phyloP scores from a whole-genome alignment of 2,888 invertebrate species.

The Lasiommata megera region DNA sequence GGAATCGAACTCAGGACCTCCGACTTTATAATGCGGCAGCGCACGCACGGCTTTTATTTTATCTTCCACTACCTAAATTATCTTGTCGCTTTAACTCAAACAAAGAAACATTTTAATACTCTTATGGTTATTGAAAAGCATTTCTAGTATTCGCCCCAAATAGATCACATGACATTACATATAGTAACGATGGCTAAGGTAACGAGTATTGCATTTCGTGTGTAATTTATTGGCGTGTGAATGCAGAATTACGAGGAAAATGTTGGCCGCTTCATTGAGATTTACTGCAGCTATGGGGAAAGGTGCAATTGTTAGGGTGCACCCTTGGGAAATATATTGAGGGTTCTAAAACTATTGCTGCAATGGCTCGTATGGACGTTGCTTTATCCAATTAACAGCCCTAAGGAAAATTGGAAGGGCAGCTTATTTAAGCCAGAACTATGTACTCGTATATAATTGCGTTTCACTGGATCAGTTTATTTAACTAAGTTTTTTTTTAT shows the following conservation, averaged over 20 bases:
- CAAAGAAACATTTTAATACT: too few relatives aligned
- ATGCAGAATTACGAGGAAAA: conserved; percentile 30
- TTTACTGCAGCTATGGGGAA: conserved; percentile 59
- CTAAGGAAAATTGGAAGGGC: conserved; percentile 4
- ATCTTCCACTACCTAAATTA: too few relatives aligned
- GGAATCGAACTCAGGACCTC: too few relatives aligned
- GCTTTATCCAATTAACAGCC: conserved; percentile 35
- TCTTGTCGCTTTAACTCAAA: too few relatives aligned
- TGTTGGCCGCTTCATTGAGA: conserved; percentile 59
- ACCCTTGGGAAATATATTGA: conserved; percentile 60
- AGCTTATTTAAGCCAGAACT: not conserved
- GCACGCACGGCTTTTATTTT: too few relatives aligned
- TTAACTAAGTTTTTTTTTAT: too few relatives aligned
- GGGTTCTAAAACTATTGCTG: conserved; percentile 43
- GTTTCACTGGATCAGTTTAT: not conserved
- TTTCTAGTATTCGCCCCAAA: not conserved
- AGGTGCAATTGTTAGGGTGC: conserved; percentile 29
- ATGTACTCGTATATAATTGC: too few relatives aligned
- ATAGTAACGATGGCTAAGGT: not conserved
- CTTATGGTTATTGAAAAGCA: not conserved
- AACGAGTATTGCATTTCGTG: conserved; percentile 24
- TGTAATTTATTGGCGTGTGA: conserved; percentile 34
- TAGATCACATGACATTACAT: not conserved
- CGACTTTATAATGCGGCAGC: too few relatives aligned
- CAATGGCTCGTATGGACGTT: conserved; percentile 25